A percentile compares a stretch with the other conserved stretches of the same genome.
These are phyloP conservation scores for Echinarachnius parma DNA, from an alignment of 53 echinoderm and acorn worm species.

Conservation along the genomic window DNA sequence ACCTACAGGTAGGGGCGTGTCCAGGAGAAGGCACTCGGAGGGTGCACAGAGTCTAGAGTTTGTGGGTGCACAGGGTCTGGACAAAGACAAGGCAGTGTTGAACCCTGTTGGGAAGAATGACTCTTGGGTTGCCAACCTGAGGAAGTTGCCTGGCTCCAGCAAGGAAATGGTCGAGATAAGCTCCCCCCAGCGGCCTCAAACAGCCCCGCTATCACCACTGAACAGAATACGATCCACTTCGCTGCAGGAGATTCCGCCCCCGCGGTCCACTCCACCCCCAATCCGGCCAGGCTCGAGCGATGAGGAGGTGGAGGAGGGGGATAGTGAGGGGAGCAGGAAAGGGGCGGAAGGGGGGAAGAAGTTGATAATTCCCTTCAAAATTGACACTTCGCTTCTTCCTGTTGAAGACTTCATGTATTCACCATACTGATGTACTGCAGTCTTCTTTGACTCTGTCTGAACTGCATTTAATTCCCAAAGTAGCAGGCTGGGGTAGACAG, in stretches of 20 bases:
- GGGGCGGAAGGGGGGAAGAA: not conserved
- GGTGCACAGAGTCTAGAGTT: not conserved
- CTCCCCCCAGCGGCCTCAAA: not conserved
- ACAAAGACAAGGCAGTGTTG: not conserved
- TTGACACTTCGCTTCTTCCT: too few species aligned
- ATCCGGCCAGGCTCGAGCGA: not conserved
- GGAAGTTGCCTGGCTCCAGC: not conserved
- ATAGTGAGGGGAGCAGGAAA: not conserved
- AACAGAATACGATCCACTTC: conserved; percentile 1
- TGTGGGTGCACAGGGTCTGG: not conserved
- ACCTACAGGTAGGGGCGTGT: not conserved
- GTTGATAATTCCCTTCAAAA: too few species aligned
- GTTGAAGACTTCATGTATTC: too few species aligned
- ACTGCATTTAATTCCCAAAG: too few species aligned
- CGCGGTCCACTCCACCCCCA: conserved; percentile 10
- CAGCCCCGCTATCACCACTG: not conserved
- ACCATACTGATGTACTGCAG: too few species aligned
- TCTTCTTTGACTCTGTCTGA: too few species aligned
- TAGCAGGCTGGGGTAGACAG: too few species aligned
- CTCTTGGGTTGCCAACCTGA: not conserved
- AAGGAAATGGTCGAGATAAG: conserved; percentile 15
- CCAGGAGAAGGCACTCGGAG: conserved; percentile 15
- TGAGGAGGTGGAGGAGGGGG: not conserved
- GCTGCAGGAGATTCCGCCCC: not conserved
- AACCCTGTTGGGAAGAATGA: not conserved